Evolutionary conservation across 2,113 vertebrate genomes (phyloP).

Genomic region (Oryctolagus cuniculus): DNA sequence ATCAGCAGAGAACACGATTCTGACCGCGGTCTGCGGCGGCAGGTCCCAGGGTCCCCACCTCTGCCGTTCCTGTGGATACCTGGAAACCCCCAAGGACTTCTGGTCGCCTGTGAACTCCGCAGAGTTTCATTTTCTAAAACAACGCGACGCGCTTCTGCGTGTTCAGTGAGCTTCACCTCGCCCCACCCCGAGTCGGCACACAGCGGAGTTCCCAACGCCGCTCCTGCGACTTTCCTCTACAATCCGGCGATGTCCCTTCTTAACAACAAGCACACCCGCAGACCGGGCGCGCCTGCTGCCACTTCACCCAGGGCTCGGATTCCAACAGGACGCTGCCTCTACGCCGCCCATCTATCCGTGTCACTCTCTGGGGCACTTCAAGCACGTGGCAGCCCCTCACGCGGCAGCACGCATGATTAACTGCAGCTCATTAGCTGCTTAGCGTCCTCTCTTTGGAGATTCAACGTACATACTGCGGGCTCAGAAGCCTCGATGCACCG

Average conservation of each 20-base stretch:
- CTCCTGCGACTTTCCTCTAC: not conserved
- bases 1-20: conserved; percentile 64
- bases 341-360: not conserved
- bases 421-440: rapidly evolving
- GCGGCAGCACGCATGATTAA: not conserved
- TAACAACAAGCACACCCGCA: not conserved
- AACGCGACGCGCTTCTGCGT: no score
- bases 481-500: not conserved
- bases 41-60: not conserved
- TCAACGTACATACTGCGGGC: not conserved
- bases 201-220: no score
- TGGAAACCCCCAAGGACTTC: not conserved
- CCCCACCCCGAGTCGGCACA: no score
- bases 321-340: rapidly evolving
- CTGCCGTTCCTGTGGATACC: not conserved
- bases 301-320: rapidly evolving
- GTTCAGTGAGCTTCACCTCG: no score
- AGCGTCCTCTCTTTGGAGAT: not conserved
- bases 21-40: conserved; percentile 22
- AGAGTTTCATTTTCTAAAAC: not conserved
- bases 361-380: not conserved
- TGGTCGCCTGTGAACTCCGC: not conserved
- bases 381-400: rapidly evolving
- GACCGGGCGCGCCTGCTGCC: rapidly evolving
- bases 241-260: not conserved